Conservation (phyloP, 2,888 invertebrate genomes). For the Branchipolynoe longqiensis region DNA sequence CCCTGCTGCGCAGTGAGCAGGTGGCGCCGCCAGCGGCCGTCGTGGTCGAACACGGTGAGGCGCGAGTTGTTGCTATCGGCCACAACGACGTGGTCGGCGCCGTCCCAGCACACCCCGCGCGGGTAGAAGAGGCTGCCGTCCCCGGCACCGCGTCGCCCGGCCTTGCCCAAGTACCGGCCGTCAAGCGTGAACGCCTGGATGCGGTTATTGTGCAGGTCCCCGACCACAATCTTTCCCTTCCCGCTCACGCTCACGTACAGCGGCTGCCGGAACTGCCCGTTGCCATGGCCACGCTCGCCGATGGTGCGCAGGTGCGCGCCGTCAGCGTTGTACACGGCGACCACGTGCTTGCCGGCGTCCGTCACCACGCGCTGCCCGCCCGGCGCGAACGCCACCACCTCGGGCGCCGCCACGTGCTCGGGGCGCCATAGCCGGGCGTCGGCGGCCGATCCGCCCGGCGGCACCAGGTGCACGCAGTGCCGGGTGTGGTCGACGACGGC, state of each 20-base stretch:
- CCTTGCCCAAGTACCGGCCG: constrained; percentile 56
- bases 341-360: constrained; percentile 34
- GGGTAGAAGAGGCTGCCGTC: constrained; percentile 62
- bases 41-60: constrained; percentile 58
- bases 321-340: constrained; percentile 35
- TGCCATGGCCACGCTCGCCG: constrained; percentile 37
- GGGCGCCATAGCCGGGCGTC: constrained; percentile 18
- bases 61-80: constrained; percentile 61
- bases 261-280: constrained; percentile 42
- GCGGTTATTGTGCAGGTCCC: constrained; percentile 52
- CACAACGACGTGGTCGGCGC: constrained; percentile 59
- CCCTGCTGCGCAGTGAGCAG: constrained; percentile 44
- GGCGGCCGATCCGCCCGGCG: not conserved
- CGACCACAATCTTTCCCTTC: constrained; percentile 58
- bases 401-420: not conserved
- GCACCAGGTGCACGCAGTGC: constrained; percentile 16
- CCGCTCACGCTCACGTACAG: constrained; percentile 58
- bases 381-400: constrained; percentile 44
- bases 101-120: constrained; percentile 59
- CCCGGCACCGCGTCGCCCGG: constrained; percentile 52
- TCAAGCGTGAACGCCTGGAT: constrained; percentile 61
- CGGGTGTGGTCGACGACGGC: constrained; percentile 45
- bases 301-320: constrained; percentile 8
- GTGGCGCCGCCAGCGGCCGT: constrained; percentile 46
- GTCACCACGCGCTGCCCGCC: constrained; percentile 43